Evolutionary conservation across 1,140 invertebrate species (phyloP), one percentile per base, ranked within the genome.

Genomic region (Pogonomyrmex barbatus): DNA sequence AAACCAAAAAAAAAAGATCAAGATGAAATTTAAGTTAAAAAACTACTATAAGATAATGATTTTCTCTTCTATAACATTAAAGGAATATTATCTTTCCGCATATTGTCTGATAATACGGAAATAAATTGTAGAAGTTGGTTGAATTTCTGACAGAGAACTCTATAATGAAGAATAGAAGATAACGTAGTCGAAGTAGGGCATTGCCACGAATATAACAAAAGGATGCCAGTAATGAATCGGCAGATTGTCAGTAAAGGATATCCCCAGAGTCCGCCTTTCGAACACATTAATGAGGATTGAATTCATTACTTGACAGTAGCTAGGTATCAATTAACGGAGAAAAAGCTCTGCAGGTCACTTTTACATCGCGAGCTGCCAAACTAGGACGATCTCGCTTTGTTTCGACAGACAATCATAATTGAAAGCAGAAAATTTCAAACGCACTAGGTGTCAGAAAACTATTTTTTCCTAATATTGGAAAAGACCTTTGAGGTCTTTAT

Each of bases 251-350:
- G 60, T 56, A 77, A 67, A 85, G 52, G 47, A 68, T 45, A 30
- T 62, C 4, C n/a, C 5, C 36, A 47, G 2, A 42, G 42, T 30
- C 42, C 39, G 36, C 30, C 39, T 70, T 60, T 54, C 36, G 10
- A 52, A 62, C 17, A 30, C 45, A 45, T 39, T 87, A 86, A 86
- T 84, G 54, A 87, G 45, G n/a, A 42, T 42, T 52, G 54, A 77
- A 68, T 77, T 54, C 42, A 47, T 85, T 50, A 52, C 17, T 14
- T 17, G 47, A 63, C 60, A 45, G 33, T 39, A 24, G 50, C 60
- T 63, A 45, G 73, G 8, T 78, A 85, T 77, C 70, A 78, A 82
- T 82, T 82, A 82, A 82, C 39, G 45, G 24, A 75, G 30, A 36
- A 73, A 83, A 83, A 62, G 17, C 42, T 17, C 30, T 8, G 42